Conservation (phyloP, 2,888 invertebrate genomes). For the Neoascia interrupta region DNA sequence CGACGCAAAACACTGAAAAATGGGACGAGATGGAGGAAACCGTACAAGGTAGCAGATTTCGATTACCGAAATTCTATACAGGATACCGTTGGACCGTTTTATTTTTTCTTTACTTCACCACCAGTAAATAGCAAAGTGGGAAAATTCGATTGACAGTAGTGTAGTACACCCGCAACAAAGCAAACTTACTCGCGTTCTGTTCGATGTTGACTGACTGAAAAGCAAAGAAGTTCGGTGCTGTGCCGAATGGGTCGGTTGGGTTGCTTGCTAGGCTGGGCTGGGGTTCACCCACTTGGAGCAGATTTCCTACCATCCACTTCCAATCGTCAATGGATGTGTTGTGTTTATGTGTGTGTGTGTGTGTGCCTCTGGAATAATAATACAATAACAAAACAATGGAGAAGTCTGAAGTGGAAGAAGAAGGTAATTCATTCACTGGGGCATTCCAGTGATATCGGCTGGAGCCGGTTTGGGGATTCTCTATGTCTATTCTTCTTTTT, state of each 20-base stretch:
- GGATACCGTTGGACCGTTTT: constrained; percentile 23
- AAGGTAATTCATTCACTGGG: constrained; percentile 59
- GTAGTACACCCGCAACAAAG: constrained; percentile 12
- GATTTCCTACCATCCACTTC: constrained; percentile 2
- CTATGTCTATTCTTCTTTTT: too few relatives aligned
- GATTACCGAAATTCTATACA: constrained; percentile 42
- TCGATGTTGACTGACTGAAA: constrained; percentile 52
- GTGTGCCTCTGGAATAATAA: constrained; percentile 8
- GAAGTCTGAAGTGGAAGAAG: not conserved
- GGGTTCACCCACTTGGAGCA: constrained; percentile 46
- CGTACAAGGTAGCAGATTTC: constrained; percentile 47
- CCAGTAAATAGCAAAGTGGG: constrained; percentile 21
- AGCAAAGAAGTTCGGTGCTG: constrained; percentile 37
- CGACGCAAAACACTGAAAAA: constrained; percentile 27
- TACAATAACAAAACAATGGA: not conserved
- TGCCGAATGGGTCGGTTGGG: constrained; percentile 31
- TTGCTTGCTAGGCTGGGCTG: not conserved
- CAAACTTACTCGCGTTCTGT: constrained; percentile 43
- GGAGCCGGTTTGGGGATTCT: constrained; percentile 50
- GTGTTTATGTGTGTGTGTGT: constrained; percentile 49
- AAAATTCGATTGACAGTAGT: constrained; percentile 50
- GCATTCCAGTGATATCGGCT: constrained; percentile 18
- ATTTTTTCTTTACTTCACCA: not conserved
- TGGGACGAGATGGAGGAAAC: constrained; percentile 20
- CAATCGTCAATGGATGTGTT: constrained; percentile 6